A percentile compares a stretch with the other conserved stretches of the same genome.
Evolutionary conservation across 2,797 vertebrate species (phyloP).

Genomic region (Gymnothorax javanicus): DNA sequence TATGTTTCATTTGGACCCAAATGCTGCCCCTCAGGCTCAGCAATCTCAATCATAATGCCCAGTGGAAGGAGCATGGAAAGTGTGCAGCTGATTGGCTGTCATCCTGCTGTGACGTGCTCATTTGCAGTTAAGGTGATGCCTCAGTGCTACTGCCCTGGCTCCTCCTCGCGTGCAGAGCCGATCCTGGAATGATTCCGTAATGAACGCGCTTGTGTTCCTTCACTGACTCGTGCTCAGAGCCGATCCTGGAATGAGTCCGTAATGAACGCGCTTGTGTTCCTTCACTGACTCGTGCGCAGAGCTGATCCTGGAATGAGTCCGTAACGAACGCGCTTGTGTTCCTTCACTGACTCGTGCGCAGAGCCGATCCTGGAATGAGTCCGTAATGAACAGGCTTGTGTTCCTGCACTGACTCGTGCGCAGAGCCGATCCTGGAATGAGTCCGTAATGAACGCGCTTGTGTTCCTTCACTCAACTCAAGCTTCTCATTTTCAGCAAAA

Average conservation of each 20-base stretch:
- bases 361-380: slow-evolving; percentile 7
- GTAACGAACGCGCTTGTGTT: not conserved
- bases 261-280: not conserved
- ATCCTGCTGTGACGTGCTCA: too few relatives aligned
- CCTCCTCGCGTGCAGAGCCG: not conserved
- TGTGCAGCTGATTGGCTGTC: not conserved
- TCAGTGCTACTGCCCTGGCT: not conserved
- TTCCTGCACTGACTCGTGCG: not conserved
- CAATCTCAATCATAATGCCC: not conserved
- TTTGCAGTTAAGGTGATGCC: not conserved
- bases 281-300: not conserved
- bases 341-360: not conserved
- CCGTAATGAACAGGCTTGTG: not conserved
- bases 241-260: not conserved
- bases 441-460: not conserved
- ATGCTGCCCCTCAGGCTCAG: not conserved
- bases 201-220: not conserved
- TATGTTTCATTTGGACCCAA: not conserved
- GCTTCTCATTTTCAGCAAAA: too few relatives aligned
- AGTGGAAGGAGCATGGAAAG: not conserved
- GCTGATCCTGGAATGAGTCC: slow-evolving; percentile 11
- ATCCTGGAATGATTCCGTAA: slow-evolving; percentile 6
- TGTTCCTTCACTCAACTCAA: not conserved
- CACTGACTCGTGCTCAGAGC: not conserved
- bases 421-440: slow-evolving; percentile 3